These are phyloP conservation scores for Hypanus sabinus DNA, from an alignment of 2,113 vertebrate species.

Conservation along the genomic window DNA sequence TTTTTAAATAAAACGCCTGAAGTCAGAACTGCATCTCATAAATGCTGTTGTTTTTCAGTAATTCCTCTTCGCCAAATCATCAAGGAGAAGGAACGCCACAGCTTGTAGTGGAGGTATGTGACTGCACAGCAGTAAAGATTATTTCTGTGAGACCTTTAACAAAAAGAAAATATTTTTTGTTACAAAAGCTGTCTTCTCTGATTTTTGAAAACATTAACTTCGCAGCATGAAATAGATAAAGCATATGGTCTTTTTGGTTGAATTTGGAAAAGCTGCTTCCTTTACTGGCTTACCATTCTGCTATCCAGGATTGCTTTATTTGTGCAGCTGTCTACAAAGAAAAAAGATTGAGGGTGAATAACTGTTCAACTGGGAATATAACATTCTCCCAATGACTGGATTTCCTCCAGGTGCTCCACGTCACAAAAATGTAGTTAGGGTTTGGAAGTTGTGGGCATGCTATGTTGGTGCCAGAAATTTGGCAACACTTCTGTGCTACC, in stretches of 20 bases:
- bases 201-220: not conserved
- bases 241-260: not conserved
- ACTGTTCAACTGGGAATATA: not conserved
- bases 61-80: constrained; percentile 91
- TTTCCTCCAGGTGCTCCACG: too few species aligned
- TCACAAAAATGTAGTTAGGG: too few species aligned
- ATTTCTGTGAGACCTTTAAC: constrained; percentile 20
- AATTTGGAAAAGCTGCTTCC: not conserved
- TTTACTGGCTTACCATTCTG: not conserved
- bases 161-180: constrained; percentile 1
- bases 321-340: not conserved
- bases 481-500: too few species aligned
- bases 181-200: not conserved
- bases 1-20: not conserved
- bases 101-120: constrained; percentile 70
- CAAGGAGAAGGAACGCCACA: constrained; percentile 75
- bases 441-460: too few species aligned
- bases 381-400: too few species aligned
- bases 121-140: constrained; percentile 36
- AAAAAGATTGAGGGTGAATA: too few species aligned
- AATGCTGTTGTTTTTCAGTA: constrained; percentile 55
- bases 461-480: too few species aligned
- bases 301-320: not conserved
- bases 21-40: constrained; percentile 20
- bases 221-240: not conserved